phyloP scores from a whole-genome alignment of 2,797 vertebrate genomes.

The Phylloscopus collybita region DNA sequence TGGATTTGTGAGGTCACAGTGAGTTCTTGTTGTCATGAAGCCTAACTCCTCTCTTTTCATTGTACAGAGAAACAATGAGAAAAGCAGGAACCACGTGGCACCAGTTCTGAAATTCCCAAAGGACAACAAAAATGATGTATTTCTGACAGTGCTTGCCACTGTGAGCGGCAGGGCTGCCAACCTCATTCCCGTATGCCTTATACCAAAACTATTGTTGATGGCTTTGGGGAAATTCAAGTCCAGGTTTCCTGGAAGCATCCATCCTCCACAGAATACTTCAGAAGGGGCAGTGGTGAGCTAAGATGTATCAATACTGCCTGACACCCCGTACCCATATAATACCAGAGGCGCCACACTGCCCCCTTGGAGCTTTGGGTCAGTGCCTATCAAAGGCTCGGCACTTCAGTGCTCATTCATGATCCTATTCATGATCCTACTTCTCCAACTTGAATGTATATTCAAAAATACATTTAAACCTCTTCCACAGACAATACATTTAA shows the following conservation, averaged over 20 bases:
- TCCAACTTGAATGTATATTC: neutral
- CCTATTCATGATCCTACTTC: neutral
- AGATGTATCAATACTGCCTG: neutral
- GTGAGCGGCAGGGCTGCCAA: neutral
- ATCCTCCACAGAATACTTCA: neutral
- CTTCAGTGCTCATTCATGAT: neutral
- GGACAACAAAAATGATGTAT: neutral
- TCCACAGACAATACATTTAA: neutral
- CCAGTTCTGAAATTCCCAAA: neutral
- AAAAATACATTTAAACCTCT: neutral
- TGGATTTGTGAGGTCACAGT: neutral
- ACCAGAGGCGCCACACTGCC: neutral
- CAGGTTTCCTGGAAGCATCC: neutral
- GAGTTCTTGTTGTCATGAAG: neutral
- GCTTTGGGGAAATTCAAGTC: neutral
- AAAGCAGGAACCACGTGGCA: neutral
- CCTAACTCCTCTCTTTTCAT: neutral
- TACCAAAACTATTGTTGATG: neutral
- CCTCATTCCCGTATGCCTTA: neutral
- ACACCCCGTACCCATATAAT: neutral
- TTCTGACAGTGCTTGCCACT: neutral
- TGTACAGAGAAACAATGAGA: neutral
- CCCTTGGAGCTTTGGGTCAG: neutral
- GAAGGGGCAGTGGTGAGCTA: neutral
- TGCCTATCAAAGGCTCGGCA: neutral